These are phyloP conservation scores for Trogon surrucura DNA, from an alignment of 2,113 vertebrate genomes.

Conservation along the genomic window DNA sequence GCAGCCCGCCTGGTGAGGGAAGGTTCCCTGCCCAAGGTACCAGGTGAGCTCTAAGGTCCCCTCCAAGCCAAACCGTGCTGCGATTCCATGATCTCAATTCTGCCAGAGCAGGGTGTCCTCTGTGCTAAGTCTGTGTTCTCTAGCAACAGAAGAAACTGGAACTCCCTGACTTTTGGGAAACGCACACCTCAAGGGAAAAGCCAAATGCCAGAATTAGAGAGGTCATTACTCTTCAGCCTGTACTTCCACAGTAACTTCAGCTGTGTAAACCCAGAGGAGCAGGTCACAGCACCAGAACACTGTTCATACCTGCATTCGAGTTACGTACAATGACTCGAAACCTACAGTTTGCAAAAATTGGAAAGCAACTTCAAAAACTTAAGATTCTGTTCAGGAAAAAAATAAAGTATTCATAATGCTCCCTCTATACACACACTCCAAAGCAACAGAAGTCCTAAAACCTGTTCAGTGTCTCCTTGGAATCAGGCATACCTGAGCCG, in stretches of 20 bases:
- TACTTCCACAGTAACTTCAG: background rate
- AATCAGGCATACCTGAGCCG: conserved; percentile 84
- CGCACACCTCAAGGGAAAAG: background rate
- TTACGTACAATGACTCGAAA: background rate
- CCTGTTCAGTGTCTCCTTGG: background rate
- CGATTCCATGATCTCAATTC: background rate
- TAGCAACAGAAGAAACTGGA: background rate
- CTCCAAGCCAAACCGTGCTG: background rate
- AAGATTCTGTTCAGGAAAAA: background rate
- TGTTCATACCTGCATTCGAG: background rate
- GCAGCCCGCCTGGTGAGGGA: background rate
- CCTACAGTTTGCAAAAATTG: background rate
- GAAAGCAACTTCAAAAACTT: background rate
- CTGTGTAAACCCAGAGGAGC: background rate
- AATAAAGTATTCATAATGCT: background rate
- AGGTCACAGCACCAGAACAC: background rate
- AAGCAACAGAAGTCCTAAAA: background rate
- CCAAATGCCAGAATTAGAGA: background rate
- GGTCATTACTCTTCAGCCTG: background rate
- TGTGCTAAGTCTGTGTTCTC: background rate
- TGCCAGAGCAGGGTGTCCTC: background rate
- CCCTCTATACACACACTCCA: background rate
- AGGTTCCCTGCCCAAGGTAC: background rate
- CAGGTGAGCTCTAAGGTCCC: background rate
- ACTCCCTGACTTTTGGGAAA: background rate